Base-by-base conservation (phyloP, 2,888 invertebrate species). In the Drosophila atroscutellata region DNA sequence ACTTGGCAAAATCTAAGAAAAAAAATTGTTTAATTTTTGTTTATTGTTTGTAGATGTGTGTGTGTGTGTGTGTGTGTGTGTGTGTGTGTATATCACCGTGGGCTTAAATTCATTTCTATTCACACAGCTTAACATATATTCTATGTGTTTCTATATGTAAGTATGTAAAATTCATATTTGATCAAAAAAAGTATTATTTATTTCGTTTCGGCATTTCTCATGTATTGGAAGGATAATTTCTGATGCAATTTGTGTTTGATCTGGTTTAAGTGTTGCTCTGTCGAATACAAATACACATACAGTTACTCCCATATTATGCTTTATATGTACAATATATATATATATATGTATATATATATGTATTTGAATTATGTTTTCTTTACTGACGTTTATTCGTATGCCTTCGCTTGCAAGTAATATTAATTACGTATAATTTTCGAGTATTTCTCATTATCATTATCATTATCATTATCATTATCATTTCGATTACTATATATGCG, bases 31-130 rank as follows among this genome's bases (percentile, higher is more conserved):
- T 47, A 45, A 32, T 57, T 52, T 13, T 55, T 71, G 71, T 64
- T 65, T 80, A 61, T 72, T 71, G 61, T 49, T 63, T 59, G 36
- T 60, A 28, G 32, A 20, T 47, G 11, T 20, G n/a, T 11, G 49
- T 9, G 8, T 24, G 7, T 54, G 18, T 20, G 13, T 49, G 15
- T 26, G 55, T 54, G 58, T 50, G 57, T 55, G 42, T 37, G 32
- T 65, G 15, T 63, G 26, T 81, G 36, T 68, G 45, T 76, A 79
- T 82, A 82, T 82, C 82, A 82, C 82, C 80, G 60, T 84, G 82
- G 85, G 80, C 80, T 84, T 84, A 84, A 84, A 84, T 84, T 84
- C 81, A 70, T 72, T 81, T 65, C 56, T 82, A 81, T 81, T 77
- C 69, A 67, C 72, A 58, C 63, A 71, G 71, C 66, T 61, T 58